Percentiles rank a stretch among this genome's conserved stretches.
Evolutionary conservation across 2,113 vertebrate species (phyloP).

Genomic region (Platycercus adscitus): DNA sequence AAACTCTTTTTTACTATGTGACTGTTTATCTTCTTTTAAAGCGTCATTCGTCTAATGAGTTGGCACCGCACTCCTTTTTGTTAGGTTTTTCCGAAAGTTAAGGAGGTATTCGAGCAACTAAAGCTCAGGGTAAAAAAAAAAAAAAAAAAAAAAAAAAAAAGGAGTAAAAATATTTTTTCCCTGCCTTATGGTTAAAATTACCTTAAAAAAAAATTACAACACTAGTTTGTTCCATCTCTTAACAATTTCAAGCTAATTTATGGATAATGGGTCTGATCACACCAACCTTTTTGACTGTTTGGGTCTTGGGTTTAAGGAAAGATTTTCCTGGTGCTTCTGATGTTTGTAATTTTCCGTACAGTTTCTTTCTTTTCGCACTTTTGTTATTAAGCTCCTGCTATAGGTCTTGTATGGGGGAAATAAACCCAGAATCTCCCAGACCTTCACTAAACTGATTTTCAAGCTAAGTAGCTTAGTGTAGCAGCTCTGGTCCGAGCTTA

Average conservation of each 20-base stretch:
- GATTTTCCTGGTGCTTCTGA: background rate
- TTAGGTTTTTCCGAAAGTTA: slow-evolving; percentile 27
- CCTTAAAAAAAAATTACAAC: background rate
- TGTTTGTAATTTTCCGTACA: slow-evolving; percentile 42
- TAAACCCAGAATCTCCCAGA: slow-evolving; percentile 39
- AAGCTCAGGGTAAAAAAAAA: rapidly evolving
- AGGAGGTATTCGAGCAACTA: background rate
- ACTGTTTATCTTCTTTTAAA: background rate
- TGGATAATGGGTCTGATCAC: background rate
- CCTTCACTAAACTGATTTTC: slow-evolving; percentile 65
- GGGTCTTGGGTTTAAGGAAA: background rate
- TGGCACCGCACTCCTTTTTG: background rate
- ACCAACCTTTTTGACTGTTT: background rate
- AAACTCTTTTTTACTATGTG: background rate
- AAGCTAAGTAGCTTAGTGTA: slow-evolving; percentile 65
- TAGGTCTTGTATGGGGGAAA: slow-evolving; percentile 13
- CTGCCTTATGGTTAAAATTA: background rate
- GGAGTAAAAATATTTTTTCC: rapidly evolving
- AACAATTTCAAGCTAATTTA: background rate
- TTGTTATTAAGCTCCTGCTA: slow-evolving; percentile 18
- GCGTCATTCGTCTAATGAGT: background rate
- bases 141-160: background rate
- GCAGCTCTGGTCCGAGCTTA: slow-evolving; percentile 53
- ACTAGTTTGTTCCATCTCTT: background rate
- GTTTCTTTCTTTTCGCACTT: slow-evolving; percentile 50